Evolutionary conservation across 2,797 vertebrate genomes (phyloP), one percentile per base, ranked within the genome.

Genomic region (Apogon talboti): DNA sequence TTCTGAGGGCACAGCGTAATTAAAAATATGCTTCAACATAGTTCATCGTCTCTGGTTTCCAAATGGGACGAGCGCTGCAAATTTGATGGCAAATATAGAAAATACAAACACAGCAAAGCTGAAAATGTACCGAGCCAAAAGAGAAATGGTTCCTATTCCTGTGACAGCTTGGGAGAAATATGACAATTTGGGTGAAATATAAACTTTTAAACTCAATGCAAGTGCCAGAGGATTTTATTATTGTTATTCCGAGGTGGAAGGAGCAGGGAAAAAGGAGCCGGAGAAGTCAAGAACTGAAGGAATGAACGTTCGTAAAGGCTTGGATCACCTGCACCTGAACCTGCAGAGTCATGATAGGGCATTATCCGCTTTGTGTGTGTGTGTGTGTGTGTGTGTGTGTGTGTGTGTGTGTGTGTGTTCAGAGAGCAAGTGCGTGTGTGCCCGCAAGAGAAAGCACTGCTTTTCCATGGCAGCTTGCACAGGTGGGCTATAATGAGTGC

Each of bases 61-160:
- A 78, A 86, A 86, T 2, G 35, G 57, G 53, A 76, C 54, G 6
- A 80, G 75, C 79, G 69, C 44, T 58, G 76, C 83, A 84, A 89
- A 83, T 83, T 85, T 85, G 56, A 81, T 28, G 58, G 74, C 68
- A 88, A 90, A 87, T 81, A 86, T 82, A 89, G 71, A 88, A 84
- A 89, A 84, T 53, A 81, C 65, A 68, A 78, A 56, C 48, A 19
- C 53, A 78, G 73, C 78, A 76, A 75, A 81, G 48, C 38, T 56
- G 33, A 78, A 77, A 63, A 62, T 19, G 11, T 61, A 67, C 59
- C 0, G 0, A 51, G 69, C 33, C 14, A 68, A 52, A 74, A 57
- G 14, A 65, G 66, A 67, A 76, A 77, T 28, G 48, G 65, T 53
- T 78, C 67, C 55, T 52, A 53, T 54, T 74, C 50, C 33, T 59